phyloP scores from a whole-genome alignment of 2,888 invertebrate species.

The Drosophila aldrichi region DNA sequence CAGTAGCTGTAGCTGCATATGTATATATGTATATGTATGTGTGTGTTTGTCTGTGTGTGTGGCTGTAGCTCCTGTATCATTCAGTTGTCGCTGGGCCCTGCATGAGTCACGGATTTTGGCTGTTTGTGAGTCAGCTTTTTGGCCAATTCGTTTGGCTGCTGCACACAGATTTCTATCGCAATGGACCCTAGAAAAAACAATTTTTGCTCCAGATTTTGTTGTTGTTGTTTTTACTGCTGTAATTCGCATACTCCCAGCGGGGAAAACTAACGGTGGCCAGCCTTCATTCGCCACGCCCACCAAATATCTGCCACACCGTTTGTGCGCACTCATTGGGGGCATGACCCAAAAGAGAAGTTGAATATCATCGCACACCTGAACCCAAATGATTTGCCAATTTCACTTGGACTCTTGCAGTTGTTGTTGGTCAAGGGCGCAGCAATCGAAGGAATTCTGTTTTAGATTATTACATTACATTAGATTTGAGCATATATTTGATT shows the following conservation, averaged over 20 bases:
- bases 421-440: constrained; percentile 4
- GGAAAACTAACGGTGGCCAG: constrained; percentile 9
- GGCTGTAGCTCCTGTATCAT: background rate
- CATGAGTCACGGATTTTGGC: constrained; percentile 22
- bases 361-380: constrained; percentile 26
- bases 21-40: background rate
- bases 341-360: constrained; percentile 11
- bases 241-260: constrained; percentile 3
- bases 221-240: background rate
- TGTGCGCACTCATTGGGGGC: constrained; percentile 23
- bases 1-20: constrained; percentile 6
- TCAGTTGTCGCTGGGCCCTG: constrained; percentile 3
- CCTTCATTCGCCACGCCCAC: constrained; percentile 29
- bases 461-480: too few relatives aligned
- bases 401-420: background rate
- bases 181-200: background rate
- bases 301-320: background rate
- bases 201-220: background rate
- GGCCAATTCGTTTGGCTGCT: constrained; percentile 18
- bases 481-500: background rate
- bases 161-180: constrained; percentile 24
- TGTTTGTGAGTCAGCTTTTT: constrained; percentile 26
- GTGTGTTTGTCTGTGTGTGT: background rate
- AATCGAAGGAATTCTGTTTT: background rate
- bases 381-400: constrained; percentile 30